Evolutionary conservation across 2,888 invertebrate genomes (phyloP), one percentile per base, ranked within the genome.

Genomic region (Calliopum simillimum): DNA sequence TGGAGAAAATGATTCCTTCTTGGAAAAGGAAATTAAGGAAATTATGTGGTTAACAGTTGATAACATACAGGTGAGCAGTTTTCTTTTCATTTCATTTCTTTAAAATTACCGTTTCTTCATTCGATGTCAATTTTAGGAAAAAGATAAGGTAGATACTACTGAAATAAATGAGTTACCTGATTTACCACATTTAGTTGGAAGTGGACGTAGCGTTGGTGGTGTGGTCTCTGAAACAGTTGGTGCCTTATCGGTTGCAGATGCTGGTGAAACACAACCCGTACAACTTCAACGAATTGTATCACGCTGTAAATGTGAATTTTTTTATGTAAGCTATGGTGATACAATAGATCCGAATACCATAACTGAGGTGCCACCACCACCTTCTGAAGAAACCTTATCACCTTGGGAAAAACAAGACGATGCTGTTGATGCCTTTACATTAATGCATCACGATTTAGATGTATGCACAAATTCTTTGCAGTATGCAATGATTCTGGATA

Each of bases 361-460:
- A 1, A 89, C 89, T 53, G 90, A 91, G 78, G 89, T 92, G 12
- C 93, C 93, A 12, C 91, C 92, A 3, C 91, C 92, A 0, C 93
- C 93, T 4, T 88, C 89, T 0, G 92, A 92, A 79, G 91, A 91
- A 75, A 89, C 89, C 2, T 88, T 91, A 3, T 91, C 92, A 49
- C 91, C 91, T 1, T 95, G 95, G 93, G 93, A 93, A 79, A 90
- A 92, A 71, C 89, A 92, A 75, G 93, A 94, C 78, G 94, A 94
- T 72, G 96, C 97, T 2, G 96, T 97, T 58, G 98, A 99, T 88
- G 96, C 97, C 2, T 98, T 99, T 85, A 98, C 98, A 0, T 88
- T 99, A 62, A 97, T 98, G 92, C 99, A 99, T 88, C 96, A 99
- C 84, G 99, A 99, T 87, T 89, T 99, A 46, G 97, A 98, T 83